Conservation (phyloP, 2,888 invertebrate species). For the Callimorpha dominula region DNA sequence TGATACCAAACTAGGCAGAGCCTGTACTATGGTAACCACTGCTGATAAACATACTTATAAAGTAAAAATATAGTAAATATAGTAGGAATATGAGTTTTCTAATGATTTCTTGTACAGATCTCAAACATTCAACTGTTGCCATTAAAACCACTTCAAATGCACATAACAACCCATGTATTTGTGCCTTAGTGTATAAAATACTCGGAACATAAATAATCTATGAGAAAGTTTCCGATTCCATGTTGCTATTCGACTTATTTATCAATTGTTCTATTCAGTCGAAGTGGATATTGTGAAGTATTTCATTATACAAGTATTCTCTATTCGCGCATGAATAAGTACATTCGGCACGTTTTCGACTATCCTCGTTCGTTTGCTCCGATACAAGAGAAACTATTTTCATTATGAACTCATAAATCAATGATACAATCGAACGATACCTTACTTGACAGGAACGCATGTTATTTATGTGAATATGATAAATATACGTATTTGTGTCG, state of each 20-base stretch:
- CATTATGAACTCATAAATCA: slow-evolving; percentile 84
- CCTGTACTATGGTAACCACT: too few species aligned
- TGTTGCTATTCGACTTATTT: slow-evolving; percentile 52
- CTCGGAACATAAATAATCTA: slow-evolving; percentile 31
- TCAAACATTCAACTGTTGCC: too few species aligned
- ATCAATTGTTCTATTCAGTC: slow-evolving; percentile 36
- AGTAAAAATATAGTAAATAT: too few species aligned
- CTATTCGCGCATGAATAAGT: slow-evolving; percentile 57
- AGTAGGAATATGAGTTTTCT: too few species aligned
- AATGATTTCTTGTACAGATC: too few species aligned
- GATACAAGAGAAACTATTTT: slow-evolving; percentile 78
- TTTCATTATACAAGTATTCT: slow-evolving; percentile 65
- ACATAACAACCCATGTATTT: background rate
- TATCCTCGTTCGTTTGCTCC: slow-evolving; percentile 53
- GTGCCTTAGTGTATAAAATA: slow-evolving; percentile 23
- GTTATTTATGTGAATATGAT: slow-evolving; percentile 77
- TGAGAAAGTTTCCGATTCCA: slow-evolving; percentile 40
- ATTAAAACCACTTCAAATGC: background rate
- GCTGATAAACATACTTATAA: too few species aligned
- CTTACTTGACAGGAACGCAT: slow-evolving; percentile 74
- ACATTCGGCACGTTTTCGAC: slow-evolving; percentile 60
- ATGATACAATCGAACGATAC: slow-evolving; percentile 77
- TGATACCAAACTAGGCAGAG: too few species aligned
- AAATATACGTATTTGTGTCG: slow-evolving; percentile 65
- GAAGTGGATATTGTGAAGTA: slow-evolving; percentile 47